Percentiles rank a stretch among this genome's conserved stretches.
Conservation (phyloP, 2,888 invertebrate genomes). For the Troglohyphantes excavatus region DNA sequence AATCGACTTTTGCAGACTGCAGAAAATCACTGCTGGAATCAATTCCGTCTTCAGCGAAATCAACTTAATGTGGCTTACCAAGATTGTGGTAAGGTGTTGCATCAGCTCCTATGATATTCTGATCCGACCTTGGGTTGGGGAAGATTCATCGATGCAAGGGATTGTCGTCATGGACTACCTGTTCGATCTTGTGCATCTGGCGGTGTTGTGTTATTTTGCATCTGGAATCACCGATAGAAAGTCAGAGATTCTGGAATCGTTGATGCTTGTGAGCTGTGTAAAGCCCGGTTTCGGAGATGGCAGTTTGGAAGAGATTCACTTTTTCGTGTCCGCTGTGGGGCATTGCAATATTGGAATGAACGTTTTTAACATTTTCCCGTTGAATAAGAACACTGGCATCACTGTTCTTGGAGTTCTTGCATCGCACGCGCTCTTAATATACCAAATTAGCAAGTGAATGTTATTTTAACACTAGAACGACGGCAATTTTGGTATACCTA, state of each 20-base stretch:
- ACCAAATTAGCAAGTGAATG: no score
- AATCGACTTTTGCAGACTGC: constrained; percentile 27
- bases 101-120: constrained; percentile 44
- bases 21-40: not conserved
- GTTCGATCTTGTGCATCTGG: not conserved
- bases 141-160: not conserved
- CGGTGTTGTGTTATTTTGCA: constrained; percentile 13
- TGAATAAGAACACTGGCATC: constrained; percentile 40
- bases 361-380: constrained; percentile 37
- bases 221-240: constrained; percentile 18
- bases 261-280: not conserved
- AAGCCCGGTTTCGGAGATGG: no score
- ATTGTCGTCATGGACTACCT: not conserved
- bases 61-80: constrained; percentile 42
- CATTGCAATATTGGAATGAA: constrained; percentile 49
- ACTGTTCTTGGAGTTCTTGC: constrained; percentile 47
- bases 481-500: no score
- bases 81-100: constrained; percentile 34
- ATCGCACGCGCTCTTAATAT: constrained; percentile 58
- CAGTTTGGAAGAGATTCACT: constrained; percentile 41
- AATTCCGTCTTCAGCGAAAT: constrained; percentile 37
- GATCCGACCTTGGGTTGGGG: constrained; percentile 10
- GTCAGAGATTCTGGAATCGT: not conserved
- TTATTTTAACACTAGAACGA: no score
- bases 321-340: constrained; percentile 48